phyloP scores from a whole-genome alignment of 2,797 vertebrate species.

The Halcyon badia region DNA sequence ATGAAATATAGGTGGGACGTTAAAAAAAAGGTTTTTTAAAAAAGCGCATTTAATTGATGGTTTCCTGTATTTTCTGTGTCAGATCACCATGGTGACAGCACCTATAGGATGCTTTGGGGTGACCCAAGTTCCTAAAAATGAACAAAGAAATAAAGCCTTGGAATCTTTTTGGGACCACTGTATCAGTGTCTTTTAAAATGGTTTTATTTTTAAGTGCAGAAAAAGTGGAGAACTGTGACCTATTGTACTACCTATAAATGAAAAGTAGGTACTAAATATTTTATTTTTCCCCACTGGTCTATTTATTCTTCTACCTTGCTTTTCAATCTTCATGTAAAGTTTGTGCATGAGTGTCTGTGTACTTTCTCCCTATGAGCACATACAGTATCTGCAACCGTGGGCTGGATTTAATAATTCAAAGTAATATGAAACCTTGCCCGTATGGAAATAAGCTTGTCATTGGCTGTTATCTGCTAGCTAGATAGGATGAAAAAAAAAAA shows the following conservation, averaged over 20 bases:
- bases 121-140: neutral
- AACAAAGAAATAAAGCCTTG: neutral
- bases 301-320: neutral
- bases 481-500: neutral
- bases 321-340: neutral
- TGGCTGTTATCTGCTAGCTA: neutral
- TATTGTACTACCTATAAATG: neutral
- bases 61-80: conserved; percentile 14
- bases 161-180: neutral
- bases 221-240: neutral
- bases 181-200: fast-evolving
- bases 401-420: neutral
- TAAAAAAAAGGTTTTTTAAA: neutral
- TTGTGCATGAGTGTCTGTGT: neutral
- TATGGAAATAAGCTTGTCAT: conserved; percentile 11
- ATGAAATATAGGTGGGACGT: neutral
- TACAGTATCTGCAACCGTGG: neutral
- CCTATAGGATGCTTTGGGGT: neutral
- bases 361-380: neutral
- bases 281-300: neutral
- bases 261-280: conserved; percentile 21
- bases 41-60: fast-evolving
- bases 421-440: neutral
- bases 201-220: neutral
- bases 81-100: fast-evolving